Evolutionary conservation across 2,113 vertebrate genomes (phyloP).

Genomic region (Alethe castanea): DNA sequence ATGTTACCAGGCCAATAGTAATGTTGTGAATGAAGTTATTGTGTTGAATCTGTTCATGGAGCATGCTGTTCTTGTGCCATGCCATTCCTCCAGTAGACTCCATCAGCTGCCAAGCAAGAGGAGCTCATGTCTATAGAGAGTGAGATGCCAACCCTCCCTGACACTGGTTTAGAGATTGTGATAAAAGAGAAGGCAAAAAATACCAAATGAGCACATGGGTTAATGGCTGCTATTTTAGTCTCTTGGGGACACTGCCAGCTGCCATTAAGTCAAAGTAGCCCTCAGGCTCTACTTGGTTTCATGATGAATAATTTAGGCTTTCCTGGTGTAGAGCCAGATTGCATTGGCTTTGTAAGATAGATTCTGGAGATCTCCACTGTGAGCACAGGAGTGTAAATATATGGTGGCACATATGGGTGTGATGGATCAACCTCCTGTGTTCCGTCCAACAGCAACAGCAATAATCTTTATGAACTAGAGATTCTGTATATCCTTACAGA

Average conservation of each 20-base stretch:
- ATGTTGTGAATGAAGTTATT: not conserved
- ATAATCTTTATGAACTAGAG: not conserved
- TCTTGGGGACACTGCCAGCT: conserved; percentile 28
- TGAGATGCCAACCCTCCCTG: not conserved
- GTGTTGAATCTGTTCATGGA: not conserved
- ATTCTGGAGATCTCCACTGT: not conserved
- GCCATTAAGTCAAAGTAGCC: conserved; percentile 46
- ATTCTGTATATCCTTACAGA: not conserved
- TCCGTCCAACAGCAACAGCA: not conserved
- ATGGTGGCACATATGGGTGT: not conserved
- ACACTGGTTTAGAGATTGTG: not conserved
- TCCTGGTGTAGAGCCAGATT: conserved; percentile 19
- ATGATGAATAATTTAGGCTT: conserved; percentile 47
- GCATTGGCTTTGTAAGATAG: not conserved
- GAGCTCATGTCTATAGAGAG: not conserved
- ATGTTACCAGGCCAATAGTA: not conserved
- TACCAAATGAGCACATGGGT: not conserved
- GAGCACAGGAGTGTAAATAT: not conserved
- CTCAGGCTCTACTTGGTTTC: conserved; percentile 48
- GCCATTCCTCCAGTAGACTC: not conserved
- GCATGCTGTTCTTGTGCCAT: not conserved
- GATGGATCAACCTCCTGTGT: not conserved
- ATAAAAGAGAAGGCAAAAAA: conserved; percentile 20
- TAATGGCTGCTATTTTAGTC: conserved; percentile 38
- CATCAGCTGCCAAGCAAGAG: not conserved